These are phyloP conservation scores for Neotoma lepida DNA, from an alignment of 2,113 vertebrate species.

Conservation along the genomic window DNA sequence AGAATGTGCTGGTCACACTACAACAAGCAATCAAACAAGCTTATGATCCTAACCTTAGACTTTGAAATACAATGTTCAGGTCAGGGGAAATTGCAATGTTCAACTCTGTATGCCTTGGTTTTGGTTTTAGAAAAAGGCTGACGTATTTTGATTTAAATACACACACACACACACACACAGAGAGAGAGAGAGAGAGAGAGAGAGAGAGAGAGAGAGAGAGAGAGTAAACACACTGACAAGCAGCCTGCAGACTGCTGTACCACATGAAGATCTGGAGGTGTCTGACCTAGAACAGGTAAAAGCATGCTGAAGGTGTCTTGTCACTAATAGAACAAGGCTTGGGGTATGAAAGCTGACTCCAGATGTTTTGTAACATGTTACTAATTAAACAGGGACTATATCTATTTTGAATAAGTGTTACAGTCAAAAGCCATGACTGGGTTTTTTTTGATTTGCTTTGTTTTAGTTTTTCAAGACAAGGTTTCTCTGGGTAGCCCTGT, in stretches of 20 bases:
- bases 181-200: too few species aligned
- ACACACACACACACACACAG: not conserved
- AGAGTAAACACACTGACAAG: not conserved
- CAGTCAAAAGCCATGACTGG: not conserved
- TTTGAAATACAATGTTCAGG: not conserved
- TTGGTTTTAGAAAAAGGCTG: not conserved
- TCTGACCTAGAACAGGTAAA: not conserved
- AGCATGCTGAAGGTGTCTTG: not conserved
- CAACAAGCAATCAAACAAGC: not conserved
- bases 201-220: too few species aligned
- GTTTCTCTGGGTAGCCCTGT: not conserved
- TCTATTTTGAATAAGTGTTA: conserved; percentile 27
- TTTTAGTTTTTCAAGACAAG: not conserved
- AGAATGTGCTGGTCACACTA: not conserved
- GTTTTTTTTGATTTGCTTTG: not conserved
- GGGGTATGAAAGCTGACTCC: not conserved
- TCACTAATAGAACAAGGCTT: fast-evolving
- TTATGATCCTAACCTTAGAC: not conserved
- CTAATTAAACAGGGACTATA: not conserved
- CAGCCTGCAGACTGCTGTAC: not conserved
- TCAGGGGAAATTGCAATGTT: not conserved
- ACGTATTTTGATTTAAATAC: not conserved
- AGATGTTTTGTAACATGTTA: not conserved
- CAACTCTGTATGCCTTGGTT: not conserved
- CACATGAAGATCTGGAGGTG: not conserved